phyloP scores from a whole-genome alignment of 2,888 invertebrate species.

The Limnephilus auricula region DNA sequence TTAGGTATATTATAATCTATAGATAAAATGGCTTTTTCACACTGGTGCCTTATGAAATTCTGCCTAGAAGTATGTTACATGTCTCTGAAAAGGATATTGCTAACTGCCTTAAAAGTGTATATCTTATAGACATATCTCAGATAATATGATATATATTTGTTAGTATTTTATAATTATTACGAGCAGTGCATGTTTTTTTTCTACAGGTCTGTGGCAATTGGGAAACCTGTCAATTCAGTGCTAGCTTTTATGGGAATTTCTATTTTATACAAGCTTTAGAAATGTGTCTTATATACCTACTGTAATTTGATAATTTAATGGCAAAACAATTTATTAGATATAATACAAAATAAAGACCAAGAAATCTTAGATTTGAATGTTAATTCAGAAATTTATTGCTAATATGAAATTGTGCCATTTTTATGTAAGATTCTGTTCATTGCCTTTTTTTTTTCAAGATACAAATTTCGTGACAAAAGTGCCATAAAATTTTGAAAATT shows the following conservation, averaged over 20 bases:
- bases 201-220: background rate
- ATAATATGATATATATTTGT: background rate
- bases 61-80: constrained; percentile 33
- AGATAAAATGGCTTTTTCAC: constrained; percentile 65
- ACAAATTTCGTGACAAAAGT: background rate
- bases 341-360: background rate
- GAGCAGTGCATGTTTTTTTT: background rate
- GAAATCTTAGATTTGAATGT: background rate
- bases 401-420: background rate
- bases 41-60: constrained; percentile 63
- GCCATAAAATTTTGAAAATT: background rate
- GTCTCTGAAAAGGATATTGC: constrained; percentile 15
- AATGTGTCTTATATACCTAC: background rate
- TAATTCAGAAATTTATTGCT: background rate
- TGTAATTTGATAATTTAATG: background rate
- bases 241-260: background rate
- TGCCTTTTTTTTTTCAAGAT: background rate
- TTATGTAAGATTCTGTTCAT: background rate
- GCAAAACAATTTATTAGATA: background rate
- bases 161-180: background rate
- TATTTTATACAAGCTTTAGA: background rate
- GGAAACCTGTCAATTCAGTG: background rate
- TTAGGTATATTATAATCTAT: constrained; percentile 29
- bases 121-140: constrained; percentile 38
- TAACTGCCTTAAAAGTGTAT: constrained; percentile 36